A percentile compares a stretch with the other conserved stretches of the same genome.
phyloP scores from a whole-genome alignment of 2,797 vertebrate species.

The Phataginus tetradactyla region DNA sequence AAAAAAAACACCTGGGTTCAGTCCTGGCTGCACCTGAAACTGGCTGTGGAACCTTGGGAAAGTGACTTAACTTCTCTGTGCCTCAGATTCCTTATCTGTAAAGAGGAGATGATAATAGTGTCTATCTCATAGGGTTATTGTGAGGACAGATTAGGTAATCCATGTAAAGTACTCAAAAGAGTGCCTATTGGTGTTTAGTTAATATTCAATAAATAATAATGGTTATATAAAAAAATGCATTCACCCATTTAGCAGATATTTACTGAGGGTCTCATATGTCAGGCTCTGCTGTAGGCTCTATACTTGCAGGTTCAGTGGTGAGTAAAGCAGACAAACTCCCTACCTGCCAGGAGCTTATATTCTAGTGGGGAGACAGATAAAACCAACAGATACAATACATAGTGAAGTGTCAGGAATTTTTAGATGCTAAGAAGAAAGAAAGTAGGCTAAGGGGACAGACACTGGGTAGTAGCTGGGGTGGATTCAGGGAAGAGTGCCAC shows the following conservation, averaged over 20 bases:
- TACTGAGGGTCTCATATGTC: neutral
- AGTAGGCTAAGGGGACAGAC: neutral
- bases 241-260: neutral
- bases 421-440: neutral
- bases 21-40: too few species aligned
- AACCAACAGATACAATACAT: neutral
- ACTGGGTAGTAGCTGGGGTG: neutral
- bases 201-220: too few species aligned
- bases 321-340: neutral
- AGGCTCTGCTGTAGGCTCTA: neutral
- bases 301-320: too few species aligned
- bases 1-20: too few species aligned
- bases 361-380: neutral
- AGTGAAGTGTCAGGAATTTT: neutral
- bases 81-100: too few species aligned
- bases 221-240: neutral
- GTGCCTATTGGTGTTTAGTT: too few species aligned
- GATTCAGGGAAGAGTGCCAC: neutral
- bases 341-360: neutral
- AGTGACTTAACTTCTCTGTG: too few species aligned
- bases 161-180: too few species aligned
- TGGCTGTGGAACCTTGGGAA: too few species aligned
- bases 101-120: too few species aligned
- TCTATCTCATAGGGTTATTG: too few species aligned
- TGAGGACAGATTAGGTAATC: too few species aligned